Evolutionary conservation across 1,140 invertebrate genomes (phyloP).

Genomic region (Centruroides vittatus): DNA sequence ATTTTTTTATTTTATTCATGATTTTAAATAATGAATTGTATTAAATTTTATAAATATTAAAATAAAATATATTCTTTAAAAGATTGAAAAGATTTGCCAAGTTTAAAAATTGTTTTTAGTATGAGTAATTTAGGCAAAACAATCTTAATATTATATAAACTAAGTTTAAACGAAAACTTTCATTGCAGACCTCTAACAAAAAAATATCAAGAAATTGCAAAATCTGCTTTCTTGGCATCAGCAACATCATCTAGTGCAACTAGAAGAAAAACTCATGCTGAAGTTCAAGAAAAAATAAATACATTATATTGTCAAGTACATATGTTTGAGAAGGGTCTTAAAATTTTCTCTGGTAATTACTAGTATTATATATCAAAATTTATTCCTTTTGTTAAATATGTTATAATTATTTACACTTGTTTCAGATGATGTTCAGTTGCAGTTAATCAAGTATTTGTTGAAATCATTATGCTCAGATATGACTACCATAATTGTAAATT

Average conservation of each 20-base stretch:
- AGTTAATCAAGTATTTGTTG: constrained; percentile 62
- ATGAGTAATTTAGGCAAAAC: no score
- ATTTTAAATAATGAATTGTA: no score
- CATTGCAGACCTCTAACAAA: constrained; percentile 21
- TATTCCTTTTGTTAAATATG: background rate
- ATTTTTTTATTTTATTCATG: background rate
- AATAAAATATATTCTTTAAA: no score
- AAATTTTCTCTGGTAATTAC: constrained; percentile 37
- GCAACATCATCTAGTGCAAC: constrained; percentile 42
- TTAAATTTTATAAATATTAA: no score
- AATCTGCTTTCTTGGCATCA: constrained; percentile 51
- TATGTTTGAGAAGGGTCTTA: constrained; percentile 74
- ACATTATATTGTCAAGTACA: constrained; percentile 53
- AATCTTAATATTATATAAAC: no score
- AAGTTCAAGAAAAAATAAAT: constrained; percentile 67
- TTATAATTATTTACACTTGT: constrained; percentile 3
- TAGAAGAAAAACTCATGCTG: constrained; percentile 50
- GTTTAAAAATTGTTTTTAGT: no score
- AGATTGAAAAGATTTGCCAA: no score
- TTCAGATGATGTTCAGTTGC: constrained; percentile 42
- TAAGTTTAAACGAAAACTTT: background rate
- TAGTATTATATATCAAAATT: background rate
- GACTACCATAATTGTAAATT: constrained; percentile 47
- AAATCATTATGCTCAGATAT: constrained; percentile 73
- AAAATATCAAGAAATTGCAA: constrained; percentile 37